Evolutionary conservation across 2,888 invertebrate species (phyloP).

Genomic region (Thera britannica): DNA sequence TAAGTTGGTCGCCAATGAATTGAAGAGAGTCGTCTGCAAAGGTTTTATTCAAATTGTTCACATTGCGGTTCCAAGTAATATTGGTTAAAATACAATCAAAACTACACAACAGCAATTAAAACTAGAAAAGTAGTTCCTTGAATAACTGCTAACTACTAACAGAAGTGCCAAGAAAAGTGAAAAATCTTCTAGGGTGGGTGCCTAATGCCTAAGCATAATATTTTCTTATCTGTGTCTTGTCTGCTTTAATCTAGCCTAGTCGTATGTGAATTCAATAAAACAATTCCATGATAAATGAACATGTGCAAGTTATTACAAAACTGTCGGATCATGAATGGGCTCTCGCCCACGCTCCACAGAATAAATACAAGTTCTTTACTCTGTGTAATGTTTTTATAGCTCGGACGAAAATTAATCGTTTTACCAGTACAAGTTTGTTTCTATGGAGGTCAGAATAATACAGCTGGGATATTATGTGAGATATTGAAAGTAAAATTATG

Average conservation of each 20-base stretch:
- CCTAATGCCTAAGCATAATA: too few species aligned
- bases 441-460: conserved; percentile 59
- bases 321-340: conserved; percentile 60
- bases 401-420: conserved; percentile 72
- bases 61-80: not conserved
- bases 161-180: too few species aligned
- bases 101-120: not conserved
- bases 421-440: conserved; percentile 66
- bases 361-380: conserved; percentile 21
- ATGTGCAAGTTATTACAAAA: conserved; percentile 54
- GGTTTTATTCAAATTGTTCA: too few species aligned
- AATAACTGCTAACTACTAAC: too few species aligned
- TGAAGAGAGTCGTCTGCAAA: too few species aligned
- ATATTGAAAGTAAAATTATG: conserved; percentile 26
- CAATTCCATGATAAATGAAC: conserved; percentile 45
- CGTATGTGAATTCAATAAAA: conserved; percentile 38
- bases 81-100: not conserved
- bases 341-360: conserved; percentile 52
- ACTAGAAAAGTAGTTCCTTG: too few species aligned
- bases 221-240: too few species aligned
- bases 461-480: conserved; percentile 35
- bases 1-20: too few species aligned
- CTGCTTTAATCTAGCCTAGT: not conserved
- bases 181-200: too few species aligned
- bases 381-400: conserved; percentile 50